These are phyloP conservation scores for Calidris pygmaea DNA, from an alignment of 2,113 vertebrate species.

Conservation along the genomic window DNA sequence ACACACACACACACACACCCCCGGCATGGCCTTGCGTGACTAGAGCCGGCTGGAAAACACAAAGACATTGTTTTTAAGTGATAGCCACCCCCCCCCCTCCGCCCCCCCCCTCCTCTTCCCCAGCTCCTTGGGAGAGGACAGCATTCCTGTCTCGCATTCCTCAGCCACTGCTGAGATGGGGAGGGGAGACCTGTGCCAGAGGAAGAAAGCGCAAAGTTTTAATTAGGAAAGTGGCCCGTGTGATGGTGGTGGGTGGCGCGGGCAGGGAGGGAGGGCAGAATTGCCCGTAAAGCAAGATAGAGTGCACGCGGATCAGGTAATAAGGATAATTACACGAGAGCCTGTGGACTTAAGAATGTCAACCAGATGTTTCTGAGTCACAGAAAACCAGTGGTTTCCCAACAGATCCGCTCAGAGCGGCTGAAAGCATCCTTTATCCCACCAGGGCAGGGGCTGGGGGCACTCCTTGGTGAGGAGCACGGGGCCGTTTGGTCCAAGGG, in stretches of 20 bases:
- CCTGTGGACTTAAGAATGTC: background rate
- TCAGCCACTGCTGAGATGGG: slow-evolving; percentile 69
- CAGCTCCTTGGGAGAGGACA: slow-evolving; percentile 73
- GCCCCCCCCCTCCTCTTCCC: background rate
- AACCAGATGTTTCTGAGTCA: background rate
- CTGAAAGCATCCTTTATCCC: background rate
- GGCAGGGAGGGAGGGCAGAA: background rate
- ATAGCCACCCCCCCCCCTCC: slow-evolving; percentile 35
- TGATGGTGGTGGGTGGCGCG: background rate
- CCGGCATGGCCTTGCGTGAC: background rate
- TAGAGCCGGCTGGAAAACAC: slow-evolving; percentile 34
- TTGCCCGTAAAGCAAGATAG: background rate
- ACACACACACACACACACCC: background rate
- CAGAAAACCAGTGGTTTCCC: background rate
- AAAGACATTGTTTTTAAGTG: slow-evolving; percentile 75
- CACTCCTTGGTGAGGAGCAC: rapidly evolving
- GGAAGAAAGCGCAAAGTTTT: background rate
- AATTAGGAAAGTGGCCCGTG: background rate
- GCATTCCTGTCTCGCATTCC: slow-evolving; percentile 86
- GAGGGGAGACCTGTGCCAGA: background rate
- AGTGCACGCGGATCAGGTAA: background rate
- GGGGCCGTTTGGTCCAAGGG: rapidly evolving
- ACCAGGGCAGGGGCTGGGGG: rapidly evolving
- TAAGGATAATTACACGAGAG: background rate
- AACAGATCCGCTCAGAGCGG: background rate